phyloP scores from a whole-genome alignment of 2,888 invertebrate genomes.

The Eupithecia dodoneata region DNA sequence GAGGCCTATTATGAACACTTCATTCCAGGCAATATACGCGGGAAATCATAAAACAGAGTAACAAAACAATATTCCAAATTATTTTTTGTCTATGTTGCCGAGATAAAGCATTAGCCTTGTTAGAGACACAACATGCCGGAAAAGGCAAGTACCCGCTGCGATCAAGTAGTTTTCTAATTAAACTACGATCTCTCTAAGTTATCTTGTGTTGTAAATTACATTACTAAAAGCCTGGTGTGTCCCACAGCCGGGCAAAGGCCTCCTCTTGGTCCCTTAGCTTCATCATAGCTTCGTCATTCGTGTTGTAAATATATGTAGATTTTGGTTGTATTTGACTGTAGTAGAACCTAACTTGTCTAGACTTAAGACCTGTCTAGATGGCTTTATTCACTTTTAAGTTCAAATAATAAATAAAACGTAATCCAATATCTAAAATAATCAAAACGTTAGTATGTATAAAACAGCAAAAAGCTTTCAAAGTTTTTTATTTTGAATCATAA shows the following conservation, averaged over 20 bases:
- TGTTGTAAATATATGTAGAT: background rate
- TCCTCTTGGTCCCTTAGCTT: too few relatives aligned
- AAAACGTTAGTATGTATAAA: background rate
- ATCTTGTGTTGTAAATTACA: too few relatives aligned
- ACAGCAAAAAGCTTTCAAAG: background rate
- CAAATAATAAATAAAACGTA: slow-evolving; percentile 1
- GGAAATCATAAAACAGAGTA: background rate
- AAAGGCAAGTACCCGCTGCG: too few relatives aligned
- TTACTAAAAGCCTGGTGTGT: too few relatives aligned
- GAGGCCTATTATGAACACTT: background rate
- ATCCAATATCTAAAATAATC: background rate
- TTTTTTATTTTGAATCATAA: background rate
- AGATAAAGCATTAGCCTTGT: too few relatives aligned
- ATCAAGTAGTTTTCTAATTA: too few relatives aligned
- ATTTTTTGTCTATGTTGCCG: background rate
- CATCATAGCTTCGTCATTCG: too few relatives aligned
- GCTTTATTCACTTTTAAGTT: background rate
- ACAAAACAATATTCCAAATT: background rate
- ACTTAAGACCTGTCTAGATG: background rate
- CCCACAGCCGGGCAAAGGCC: too few relatives aligned
- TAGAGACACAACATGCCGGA: too few relatives aligned
- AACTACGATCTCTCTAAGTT: too few relatives aligned
- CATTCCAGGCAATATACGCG: too few relatives aligned
- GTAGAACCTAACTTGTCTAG: slow-evolving; percentile 14
- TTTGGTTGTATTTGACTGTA: background rate